Evolutionary conservation across 1,140 invertebrate species (phyloP), one percentile per base, ranked within the genome.

Genomic region (Bactericera cockerelli): DNA sequence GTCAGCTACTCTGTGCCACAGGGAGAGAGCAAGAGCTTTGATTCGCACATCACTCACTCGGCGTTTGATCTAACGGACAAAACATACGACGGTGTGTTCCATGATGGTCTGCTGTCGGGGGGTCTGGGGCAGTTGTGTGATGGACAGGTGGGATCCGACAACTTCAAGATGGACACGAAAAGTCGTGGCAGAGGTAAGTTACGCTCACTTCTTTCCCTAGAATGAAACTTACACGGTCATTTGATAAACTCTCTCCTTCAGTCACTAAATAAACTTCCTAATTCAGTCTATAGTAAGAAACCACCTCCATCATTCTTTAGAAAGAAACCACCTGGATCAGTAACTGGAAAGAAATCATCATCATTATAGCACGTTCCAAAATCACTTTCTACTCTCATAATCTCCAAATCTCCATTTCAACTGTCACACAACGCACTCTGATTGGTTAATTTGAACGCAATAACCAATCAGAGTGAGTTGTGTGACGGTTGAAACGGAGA

Each of bases 61-160:
- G 76, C 76, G 28, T 69, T 80, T 10, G 77, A 82, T 64, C 69
- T 84, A 3, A 72, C 72, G 56, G 81, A 84, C 67, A 70, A 71
- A 59, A 77, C 75, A 10, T 84, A 83, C 66, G 81, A 84, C 66
- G 81, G 81, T 16, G 65, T 70, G 10, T 69, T 75, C 60, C 70
- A 73, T 59, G 64, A 65, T 24, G 69, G 67, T 65, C 70, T 75
- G 64, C 77, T 92, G 58, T 76, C 76, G 14, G 81, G 84, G 19
- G 94, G 94, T 1, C 71, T 98, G 6, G 94, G 94, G 22, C 88
- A 94, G 70, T 77, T 98, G 49, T 84, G 85, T n/a, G 93, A 98
- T 70, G 91, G 92, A 10, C 79, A 81, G 63, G 77, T 76, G 62
- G 89, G 89, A 42, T 75, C 79, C 53, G 84, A 87, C 65, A 87